Evolutionary conservation across 92 coral and sea anemone species (phyloP).

Genomic region (Actinostola sp.): DNA sequence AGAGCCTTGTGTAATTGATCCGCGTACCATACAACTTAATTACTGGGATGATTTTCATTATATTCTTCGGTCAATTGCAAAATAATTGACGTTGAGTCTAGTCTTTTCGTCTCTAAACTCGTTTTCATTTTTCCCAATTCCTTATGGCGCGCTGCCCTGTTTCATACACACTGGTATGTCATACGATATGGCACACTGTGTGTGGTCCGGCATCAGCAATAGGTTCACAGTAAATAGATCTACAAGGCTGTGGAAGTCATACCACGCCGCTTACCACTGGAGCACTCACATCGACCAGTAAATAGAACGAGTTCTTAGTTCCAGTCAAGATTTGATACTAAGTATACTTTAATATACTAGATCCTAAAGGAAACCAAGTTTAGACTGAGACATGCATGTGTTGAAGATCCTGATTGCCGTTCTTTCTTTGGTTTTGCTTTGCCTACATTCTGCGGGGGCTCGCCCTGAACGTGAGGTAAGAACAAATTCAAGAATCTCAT

Average conservation of each 20-base stretch:
- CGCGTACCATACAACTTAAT: not conserved
- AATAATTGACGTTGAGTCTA: slow-evolving; percentile 22
- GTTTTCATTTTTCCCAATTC: not conserved
- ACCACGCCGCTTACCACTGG: not conserved
- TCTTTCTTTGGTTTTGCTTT: not conserved
- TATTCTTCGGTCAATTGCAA: slow-evolving; percentile 7
- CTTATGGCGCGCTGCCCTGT: slow-evolving; percentile 5
- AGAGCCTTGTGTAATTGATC: not conserved
- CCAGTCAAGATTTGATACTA: no score
- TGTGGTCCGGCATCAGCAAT: slow-evolving; percentile 62
- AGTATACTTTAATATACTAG: no score
- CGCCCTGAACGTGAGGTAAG: not conserved
- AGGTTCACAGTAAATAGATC: slow-evolving; percentile 22
- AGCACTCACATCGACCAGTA: not conserved
- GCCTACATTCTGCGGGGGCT: not conserved
- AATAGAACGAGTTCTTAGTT: not conserved
- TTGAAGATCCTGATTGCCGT: not conserved
- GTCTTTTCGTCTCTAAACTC: slow-evolving; percentile 8
- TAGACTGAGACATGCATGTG: not conserved
- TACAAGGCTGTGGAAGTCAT: slow-evolving; percentile 13
- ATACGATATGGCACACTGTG: slow-evolving; percentile 65
- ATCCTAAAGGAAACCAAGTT: no score
- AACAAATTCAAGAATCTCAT: no score
- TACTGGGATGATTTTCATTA: not conserved
- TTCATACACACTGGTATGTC: slow-evolving; percentile 50